Evolutionary conservation across 2,888 invertebrate genomes (phyloP).

Genomic region (Diarsia dahlii): DNA sequence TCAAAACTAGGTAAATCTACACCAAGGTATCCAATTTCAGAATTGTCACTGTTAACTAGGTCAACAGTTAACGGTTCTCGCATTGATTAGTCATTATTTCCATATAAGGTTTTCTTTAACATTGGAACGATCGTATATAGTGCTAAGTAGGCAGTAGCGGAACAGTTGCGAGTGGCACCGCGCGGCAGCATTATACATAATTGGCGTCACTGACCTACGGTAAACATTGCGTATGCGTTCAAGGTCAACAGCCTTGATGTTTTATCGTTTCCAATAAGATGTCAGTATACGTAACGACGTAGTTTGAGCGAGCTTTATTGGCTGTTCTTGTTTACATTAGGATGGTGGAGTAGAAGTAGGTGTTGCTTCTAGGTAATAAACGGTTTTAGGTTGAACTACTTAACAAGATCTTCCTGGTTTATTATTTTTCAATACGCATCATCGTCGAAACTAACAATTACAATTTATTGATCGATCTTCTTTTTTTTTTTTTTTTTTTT

Average conservation of each 20-base stretch:
- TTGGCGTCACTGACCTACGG: constrained; percentile 72
- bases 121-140: constrained; percentile 44
- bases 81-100: constrained; percentile 60
- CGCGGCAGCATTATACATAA: constrained; percentile 62
- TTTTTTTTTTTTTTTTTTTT: too few relatives aligned
- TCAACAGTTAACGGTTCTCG: constrained; percentile 51
- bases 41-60: constrained; percentile 48
- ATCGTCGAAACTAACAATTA: neutral
- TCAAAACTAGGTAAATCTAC: constrained; percentile 30
- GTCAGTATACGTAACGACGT: constrained; percentile 62
- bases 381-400: constrained; percentile 14
- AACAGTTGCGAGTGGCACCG: constrained; percentile 55
- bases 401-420: constrained; percentile 7
- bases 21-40: constrained; percentile 45
- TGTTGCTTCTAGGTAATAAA: constrained; percentile 20
- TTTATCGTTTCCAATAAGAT: constrained; percentile 68
- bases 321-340: constrained; percentile 47
- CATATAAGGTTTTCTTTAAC: constrained; percentile 47
- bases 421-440: constrained; percentile 3
- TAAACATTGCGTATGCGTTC: constrained; percentile 70
- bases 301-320: constrained; percentile 54
- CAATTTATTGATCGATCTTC: too few relatives aligned
- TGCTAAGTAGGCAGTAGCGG: constrained; percentile 48
- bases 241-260: constrained; percentile 70
- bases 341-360: constrained; percentile 23